phyloP scores from a whole-genome alignment of 2,888 invertebrate species.

The Tribolium freemani region DNA sequence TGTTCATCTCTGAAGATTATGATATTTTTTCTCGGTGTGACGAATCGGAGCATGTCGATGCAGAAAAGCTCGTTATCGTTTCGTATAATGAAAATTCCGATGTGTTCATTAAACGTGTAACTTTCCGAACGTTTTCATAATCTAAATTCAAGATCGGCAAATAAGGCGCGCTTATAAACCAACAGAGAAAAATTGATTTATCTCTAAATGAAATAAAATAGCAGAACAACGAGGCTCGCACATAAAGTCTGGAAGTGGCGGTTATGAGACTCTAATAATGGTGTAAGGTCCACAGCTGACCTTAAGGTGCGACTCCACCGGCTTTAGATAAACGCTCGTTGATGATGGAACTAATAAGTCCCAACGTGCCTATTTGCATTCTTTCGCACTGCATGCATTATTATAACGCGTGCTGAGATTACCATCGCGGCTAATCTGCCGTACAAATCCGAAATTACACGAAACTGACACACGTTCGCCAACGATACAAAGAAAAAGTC shows the following conservation, averaged over 20 bases:
- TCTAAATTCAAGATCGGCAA: constrained; percentile 44
- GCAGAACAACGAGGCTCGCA: constrained; percentile 31
- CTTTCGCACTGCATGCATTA: constrained; percentile 42
- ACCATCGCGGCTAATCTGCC: constrained; percentile 27
- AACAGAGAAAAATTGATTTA: constrained; percentile 57
- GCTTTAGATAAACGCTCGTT: constrained; percentile 37
- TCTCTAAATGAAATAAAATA: constrained; percentile 54
- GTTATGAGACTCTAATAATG: constrained; percentile 37
- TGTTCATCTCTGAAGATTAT: neutral
- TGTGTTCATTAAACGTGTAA: constrained; percentile 44
- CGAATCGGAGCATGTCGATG: constrained; percentile 7
- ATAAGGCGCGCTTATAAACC: constrained; percentile 48
- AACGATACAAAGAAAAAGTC: neutral
- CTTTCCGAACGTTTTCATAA: constrained; percentile 26
- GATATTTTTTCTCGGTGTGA: neutral
- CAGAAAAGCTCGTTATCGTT: too few species aligned
- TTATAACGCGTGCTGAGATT: constrained; percentile 35
- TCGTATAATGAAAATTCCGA: constrained; percentile 36
- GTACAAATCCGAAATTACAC: constrained; percentile 37
- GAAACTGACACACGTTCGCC: constrained; percentile 31
- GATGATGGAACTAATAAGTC: constrained; percentile 44
- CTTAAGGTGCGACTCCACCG: constrained; percentile 33
- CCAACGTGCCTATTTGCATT: constrained; percentile 40
- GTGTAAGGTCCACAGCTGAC: constrained; percentile 24
- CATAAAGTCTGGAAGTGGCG: constrained; percentile 31